A percentile compares a stretch with the other conserved stretches of the same genome.
Evolutionary conservation across 1,140 invertebrate species (phyloP).

Genomic region (Dryas iulia): DNA sequence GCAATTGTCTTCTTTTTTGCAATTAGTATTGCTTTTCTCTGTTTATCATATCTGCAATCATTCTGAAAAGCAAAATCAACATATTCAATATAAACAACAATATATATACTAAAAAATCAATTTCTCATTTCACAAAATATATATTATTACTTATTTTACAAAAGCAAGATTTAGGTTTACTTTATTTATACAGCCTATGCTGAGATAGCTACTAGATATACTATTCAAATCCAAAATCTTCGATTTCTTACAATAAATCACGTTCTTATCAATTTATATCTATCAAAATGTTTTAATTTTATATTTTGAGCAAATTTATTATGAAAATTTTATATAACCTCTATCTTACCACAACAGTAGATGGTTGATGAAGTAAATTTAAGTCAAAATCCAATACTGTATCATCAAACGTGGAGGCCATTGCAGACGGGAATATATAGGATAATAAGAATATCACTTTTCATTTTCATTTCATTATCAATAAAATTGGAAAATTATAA

Average conservation of each 20-base stretch:
- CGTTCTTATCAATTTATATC: too few relatives aligned
- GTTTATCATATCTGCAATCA: constrained; percentile 37
- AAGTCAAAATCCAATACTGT: constrained; percentile 56
- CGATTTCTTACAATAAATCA: not conserved
- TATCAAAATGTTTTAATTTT: not conserved
- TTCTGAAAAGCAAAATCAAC: constrained; percentile 23
- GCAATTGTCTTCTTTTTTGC: constrained; percentile 56
- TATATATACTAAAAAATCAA: too few relatives aligned
- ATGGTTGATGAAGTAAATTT: constrained; percentile 43
- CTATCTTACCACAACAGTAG: constrained; percentile 48
- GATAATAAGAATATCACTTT: constrained; percentile 2
- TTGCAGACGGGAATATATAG: constrained; percentile 29
- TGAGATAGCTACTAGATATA: constrained; percentile 8
- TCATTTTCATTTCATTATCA: constrained; percentile 26
- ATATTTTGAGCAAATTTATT: not conserved
- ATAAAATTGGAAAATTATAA: constrained; percentile 17
- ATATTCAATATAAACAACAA: not conserved
- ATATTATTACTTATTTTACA: too few relatives aligned
- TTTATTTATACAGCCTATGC: not conserved
- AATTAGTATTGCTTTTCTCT: constrained; percentile 40
- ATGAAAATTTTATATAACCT: constrained; percentile 36
- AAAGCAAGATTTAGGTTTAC: too few relatives aligned
- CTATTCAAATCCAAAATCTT: not conserved
- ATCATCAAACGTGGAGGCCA: constrained; percentile 48
- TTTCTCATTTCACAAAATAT: too few relatives aligned